Percentiles rank a stretch among this genome's conserved stretches.
Evolutionary conservation across 2,888 invertebrate genomes (phyloP).

Genomic region (Sisyra nigra): DNA sequence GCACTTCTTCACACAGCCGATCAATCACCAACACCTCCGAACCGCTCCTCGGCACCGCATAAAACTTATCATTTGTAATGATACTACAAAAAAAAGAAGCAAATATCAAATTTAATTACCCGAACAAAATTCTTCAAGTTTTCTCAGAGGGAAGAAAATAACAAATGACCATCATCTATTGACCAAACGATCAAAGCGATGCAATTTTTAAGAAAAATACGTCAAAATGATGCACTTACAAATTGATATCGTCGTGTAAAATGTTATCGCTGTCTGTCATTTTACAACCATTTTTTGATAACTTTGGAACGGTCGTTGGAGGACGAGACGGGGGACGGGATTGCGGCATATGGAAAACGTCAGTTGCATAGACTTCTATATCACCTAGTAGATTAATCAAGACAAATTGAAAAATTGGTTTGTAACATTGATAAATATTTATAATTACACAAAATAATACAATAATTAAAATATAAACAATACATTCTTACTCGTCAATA

Average conservation of each 20-base stretch:
- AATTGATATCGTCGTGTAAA: too few relatives aligned
- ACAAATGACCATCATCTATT: slow-evolving; percentile 3
- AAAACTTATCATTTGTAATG: slow-evolving; percentile 79
- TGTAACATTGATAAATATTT: too few relatives aligned
- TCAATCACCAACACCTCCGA: slow-evolving; percentile 73
- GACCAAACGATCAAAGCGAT: not conserved
- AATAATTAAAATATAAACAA: not conserved
- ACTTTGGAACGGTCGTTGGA: too few relatives aligned
- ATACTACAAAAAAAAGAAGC: slow-evolving; percentile 38
- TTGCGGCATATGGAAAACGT: too few relatives aligned
- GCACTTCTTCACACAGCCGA: slow-evolving; percentile 34
- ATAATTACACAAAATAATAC: too few relatives aligned
- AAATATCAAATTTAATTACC: slow-evolving; percentile 10
- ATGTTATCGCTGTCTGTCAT: too few relatives aligned
- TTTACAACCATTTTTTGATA: too few relatives aligned
- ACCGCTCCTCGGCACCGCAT: slow-evolving; percentile 63
- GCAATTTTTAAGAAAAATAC: not conserved
- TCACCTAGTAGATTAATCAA: too few relatives aligned
- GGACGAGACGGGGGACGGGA: too few relatives aligned
- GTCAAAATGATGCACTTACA: not conserved
- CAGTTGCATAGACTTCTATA: too few relatives aligned
- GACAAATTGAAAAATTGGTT: too few relatives aligned
- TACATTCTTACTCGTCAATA: too few relatives aligned
- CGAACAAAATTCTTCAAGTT: not conserved
- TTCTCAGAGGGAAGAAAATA: slow-evolving; percentile 1